Evolutionary conservation across 2,113 vertebrate species (phyloP), one percentile per base, ranked within the genome.

Genomic region (Balaeniceps rex): DNA sequence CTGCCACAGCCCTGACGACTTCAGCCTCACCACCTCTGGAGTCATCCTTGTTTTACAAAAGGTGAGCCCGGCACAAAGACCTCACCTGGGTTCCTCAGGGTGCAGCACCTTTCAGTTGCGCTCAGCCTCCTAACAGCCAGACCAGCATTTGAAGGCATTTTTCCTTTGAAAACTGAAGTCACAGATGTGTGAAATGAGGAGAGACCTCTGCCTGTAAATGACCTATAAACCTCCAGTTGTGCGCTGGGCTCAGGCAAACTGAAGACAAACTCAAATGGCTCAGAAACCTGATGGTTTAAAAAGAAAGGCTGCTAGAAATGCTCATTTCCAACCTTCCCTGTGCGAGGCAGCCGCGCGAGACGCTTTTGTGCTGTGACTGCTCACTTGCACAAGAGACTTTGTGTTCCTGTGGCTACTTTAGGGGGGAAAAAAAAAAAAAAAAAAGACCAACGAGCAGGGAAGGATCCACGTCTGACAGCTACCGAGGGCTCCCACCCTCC

Each of bases 41-140:
- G 16, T 29, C 40, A 44, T 14, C 79, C 71, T 29, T 0, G 1
- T 17, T 33, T 33, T 29, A 24, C 22, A 14, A 0, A 3, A n/a
- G 71, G 21, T 2, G 78, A 60, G 16, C 16, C 21, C 3, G 42
- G 70, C 51, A 19, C 36, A 4, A 9, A 18, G 34, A 12, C 58
- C 65, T 68, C 14, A 10, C 29, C 78, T 12, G 83, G 33, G 10
- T 6, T 65, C 36, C 63, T 64, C 63, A 25, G 34, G 52, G 22
- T 12, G n/a, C 34, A 17, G 75, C 61, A 10, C 15, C 31, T 28
- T 24, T 4, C 29, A 11, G 19, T 19, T 26, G 25, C 8, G 2
- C 61, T 55, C 4, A 0, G 28, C 25, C 34, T 46, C 74, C 22
- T 10, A 38, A 23, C 60, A 52, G 58, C 69, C 7, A 54, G 70